These are phyloP conservation scores for Unio pictorum DNA, from an alignment of 2,888 invertebrate genomes.

Conservation along the genomic window DNA sequence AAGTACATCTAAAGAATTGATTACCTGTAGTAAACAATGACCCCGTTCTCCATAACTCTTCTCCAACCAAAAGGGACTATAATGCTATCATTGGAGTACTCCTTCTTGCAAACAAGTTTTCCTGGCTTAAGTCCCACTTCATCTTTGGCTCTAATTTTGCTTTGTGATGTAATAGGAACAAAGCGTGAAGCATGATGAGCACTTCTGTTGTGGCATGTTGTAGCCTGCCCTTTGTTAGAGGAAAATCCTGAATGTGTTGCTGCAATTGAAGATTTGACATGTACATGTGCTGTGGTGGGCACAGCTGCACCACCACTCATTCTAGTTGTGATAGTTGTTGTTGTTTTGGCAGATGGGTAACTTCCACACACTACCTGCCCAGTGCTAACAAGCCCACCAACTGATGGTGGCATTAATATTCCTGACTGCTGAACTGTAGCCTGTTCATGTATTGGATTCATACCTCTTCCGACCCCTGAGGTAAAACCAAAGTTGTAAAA, in stretches of 20 bases:
- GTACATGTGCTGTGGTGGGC: slow-evolving; percentile 23
- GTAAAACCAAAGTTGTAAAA: too few relatives aligned
- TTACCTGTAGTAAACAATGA: slow-evolving; percentile 85
- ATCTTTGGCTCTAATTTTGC: slow-evolving; percentile 1
- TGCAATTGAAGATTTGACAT: slow-evolving; percentile 17
- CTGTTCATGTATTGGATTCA: too few relatives aligned
- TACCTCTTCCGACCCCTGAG: too few relatives aligned
- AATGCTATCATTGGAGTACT: slow-evolving; percentile 50
- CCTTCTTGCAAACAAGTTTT: slow-evolving; percentile 3
- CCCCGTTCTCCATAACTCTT: slow-evolving; percentile 80
- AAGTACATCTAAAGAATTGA: slow-evolving; percentile 37
- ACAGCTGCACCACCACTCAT: slow-evolving; percentile 17
- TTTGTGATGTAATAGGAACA: background rate
- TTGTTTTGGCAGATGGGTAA: too few relatives aligned
- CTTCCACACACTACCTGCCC: too few relatives aligned
- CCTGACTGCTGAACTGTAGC: too few relatives aligned
- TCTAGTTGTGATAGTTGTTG: too few relatives aligned
- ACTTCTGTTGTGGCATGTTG: background rate
- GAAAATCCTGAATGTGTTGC: too few relatives aligned
- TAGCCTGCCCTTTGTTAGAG: slow-evolving; percentile 1
- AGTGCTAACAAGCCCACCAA: too few relatives aligned
- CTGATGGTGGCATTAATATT: too few relatives aligned
- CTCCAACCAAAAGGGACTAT: slow-evolving; percentile 86
- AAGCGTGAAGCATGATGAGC: background rate
- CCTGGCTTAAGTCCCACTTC: slow-evolving; percentile 6